These are phyloP conservation scores for Macquaria australasica DNA, from an alignment of 2,113 vertebrate genomes.

Conservation along the genomic window DNA sequence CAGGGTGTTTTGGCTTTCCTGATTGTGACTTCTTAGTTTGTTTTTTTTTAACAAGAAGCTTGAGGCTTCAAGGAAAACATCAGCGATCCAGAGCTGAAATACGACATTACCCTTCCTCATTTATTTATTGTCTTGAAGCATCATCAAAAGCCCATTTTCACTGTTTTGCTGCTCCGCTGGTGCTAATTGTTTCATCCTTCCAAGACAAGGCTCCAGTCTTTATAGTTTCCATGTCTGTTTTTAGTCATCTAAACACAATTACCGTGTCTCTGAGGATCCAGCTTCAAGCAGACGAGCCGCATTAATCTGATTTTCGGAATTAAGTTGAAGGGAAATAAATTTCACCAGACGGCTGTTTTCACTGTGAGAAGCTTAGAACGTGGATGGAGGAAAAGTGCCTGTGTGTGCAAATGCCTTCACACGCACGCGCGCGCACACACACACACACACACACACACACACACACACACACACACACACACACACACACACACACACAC, in stretches of 20 bases:
- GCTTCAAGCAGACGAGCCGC: constrained; percentile 29
- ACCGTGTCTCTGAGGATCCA: constrained; percentile 34
- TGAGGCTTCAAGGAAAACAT: constrained; percentile 8
- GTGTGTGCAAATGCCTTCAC: not conserved
- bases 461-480: not conserved
- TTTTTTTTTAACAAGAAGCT: constrained; percentile 18
- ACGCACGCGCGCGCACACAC: too few relatives aligned
- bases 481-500: not conserved
- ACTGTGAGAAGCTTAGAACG: not conserved
- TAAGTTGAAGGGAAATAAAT: constrained; percentile 35
- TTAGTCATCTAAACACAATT: constrained; percentile 60
- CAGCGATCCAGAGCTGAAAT: constrained; percentile 37
- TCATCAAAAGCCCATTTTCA: constrained; percentile 51
- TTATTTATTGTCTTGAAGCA: constrained; percentile 44
- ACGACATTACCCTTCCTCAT: constrained; percentile 24
- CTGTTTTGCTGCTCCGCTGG: constrained; percentile 17
- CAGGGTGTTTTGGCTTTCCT: constrained; percentile 19
- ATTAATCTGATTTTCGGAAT: constrained; percentile 47
- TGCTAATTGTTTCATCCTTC: constrained; percentile 55
- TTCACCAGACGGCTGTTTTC: constrained; percentile 33
- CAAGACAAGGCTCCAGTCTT: constrained; percentile 25
- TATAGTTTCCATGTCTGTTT: constrained; percentile 61
- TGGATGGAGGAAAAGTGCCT: constrained; percentile 1
- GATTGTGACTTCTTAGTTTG: constrained; percentile 5
- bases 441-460: not conserved